phyloP scores from a whole-genome alignment of 1,140 invertebrate genomes.

The Zaprionus camerounensis region DNA sequence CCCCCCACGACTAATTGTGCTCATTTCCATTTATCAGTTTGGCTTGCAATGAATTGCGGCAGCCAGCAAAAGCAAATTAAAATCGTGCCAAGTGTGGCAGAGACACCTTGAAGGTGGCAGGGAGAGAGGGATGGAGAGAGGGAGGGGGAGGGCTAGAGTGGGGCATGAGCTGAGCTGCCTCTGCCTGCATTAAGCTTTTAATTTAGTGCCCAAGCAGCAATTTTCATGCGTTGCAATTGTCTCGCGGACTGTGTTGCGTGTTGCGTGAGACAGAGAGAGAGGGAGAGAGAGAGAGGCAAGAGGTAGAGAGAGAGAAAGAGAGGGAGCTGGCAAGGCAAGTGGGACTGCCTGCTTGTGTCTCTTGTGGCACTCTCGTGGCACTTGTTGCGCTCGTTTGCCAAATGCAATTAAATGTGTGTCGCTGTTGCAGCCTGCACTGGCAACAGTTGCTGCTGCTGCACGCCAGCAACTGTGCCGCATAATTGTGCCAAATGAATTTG shows the following conservation, averaged over 20 bases:
- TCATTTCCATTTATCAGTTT: conserved; percentile 74
- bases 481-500: conserved; percentile 83
- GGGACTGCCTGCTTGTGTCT: conserved; percentile 11
- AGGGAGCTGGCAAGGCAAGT: not conserved
- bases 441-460: conserved; percentile 26
- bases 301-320: not conserved
- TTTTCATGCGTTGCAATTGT: conserved; percentile 55
- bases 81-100: conserved; percentile 70
- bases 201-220: conserved; percentile 57
- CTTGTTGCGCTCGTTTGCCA: conserved; percentile 74
- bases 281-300: not conserved
- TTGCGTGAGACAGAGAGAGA: not conserved
- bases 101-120: conserved; percentile 31
- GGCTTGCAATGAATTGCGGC: conserved; percentile 62
- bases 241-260: conserved; percentile 13
- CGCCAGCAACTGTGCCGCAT: conserved; percentile 72
- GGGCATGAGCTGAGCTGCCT: not conserved
- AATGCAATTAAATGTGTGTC: conserved; percentile 80
- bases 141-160: not conserved
- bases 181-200: conserved; percentile 67
- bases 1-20: conserved; percentile 78
- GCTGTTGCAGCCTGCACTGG: conserved; percentile 23
- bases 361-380: conserved; percentile 49
- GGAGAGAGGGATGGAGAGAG: too few species aligned
- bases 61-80: conserved; percentile 71